These are phyloP conservation scores for Galerucella pusilla DNA, from an alignment of 2,888 invertebrate species.

Conservation along the genomic window DNA sequence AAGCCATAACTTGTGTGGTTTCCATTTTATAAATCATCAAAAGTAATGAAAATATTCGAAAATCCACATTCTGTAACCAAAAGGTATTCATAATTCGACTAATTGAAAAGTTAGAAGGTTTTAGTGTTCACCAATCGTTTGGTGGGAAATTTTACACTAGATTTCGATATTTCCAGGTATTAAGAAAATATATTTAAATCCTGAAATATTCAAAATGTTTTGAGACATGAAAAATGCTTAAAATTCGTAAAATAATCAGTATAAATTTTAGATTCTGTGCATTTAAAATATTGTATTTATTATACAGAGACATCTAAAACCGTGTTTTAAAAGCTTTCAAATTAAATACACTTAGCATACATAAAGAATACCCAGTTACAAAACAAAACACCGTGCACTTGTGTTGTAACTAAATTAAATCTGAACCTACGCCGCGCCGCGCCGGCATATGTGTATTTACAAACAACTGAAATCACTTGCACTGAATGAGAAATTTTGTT, in stretches of 20 bases:
- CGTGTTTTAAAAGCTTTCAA: conserved; percentile 10
- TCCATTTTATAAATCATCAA: too few species aligned
- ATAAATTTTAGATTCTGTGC: neutral
- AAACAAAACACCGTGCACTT: conserved; percentile 19
- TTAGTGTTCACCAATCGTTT: too few species aligned
- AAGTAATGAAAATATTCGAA: too few species aligned
- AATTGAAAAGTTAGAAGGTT: too few species aligned
- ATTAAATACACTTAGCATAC: conserved; percentile 23
- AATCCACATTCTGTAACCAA: too few species aligned
- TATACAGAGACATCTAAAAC: conserved; percentile 18
- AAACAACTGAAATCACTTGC: conserved; percentile 29
- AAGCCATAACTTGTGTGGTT: too few species aligned
- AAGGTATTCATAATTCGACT: too few species aligned
- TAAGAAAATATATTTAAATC: too few species aligned
- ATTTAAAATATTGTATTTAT: conserved; percentile 11
- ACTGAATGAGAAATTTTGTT: conserved; percentile 26
- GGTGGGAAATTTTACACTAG: too few species aligned
- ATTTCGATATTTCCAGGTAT: too few species aligned
- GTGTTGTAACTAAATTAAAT: conserved; percentile 31
- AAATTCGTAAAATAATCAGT: neutral
- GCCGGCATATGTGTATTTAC: conserved; percentile 14
- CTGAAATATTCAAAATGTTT: neutral
- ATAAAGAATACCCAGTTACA: conserved; percentile 21
- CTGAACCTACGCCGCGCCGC: conserved; percentile 18
- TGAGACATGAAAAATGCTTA: too few species aligned